Evolutionary conservation across 1,140 invertebrate genomes (phyloP), one percentile per base, ranked within the genome.

Genomic region (Drosophila setifemur): DNA sequence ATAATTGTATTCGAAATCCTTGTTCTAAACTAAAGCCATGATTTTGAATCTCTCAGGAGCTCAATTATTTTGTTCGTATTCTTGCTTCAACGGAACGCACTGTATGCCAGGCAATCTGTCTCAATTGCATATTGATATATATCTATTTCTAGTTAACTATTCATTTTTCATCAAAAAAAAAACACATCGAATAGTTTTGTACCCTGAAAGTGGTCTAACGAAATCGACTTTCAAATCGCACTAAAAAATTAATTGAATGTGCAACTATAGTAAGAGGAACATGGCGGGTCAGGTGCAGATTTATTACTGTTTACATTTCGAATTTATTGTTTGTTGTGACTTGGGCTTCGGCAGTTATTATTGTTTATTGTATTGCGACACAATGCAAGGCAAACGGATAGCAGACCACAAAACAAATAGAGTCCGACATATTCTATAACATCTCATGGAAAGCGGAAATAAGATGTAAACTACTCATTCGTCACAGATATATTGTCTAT

Each of bases 311-410:
- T 61, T 37, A 61, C 63, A 63, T 61, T 64, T 29, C 2, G 12
- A 45, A 64, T 48, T 47, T 64, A 37, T 64, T 7, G 40, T 47
- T 48, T 61, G 57, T 61, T 64, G 42, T 63, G 60, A 44, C 40
- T 47, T 3, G 16, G 25, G 25, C 43, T 44, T 29, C 19, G 19
- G 21, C 29, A 35, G 47, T 29, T 37, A 49, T 14, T 14, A 26
- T 40, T 28, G 40, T 11, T 11, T 47, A 45, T 37, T 28, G 14
- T 57, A 47, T 37, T 61, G 43, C 58, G 40, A 61, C 40, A 64
- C 29, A n/a, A 28, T 28, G 11, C 50, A 31, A 37, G 47, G 47
- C 47, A 33, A 44, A 44, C 50, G 31, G 26, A 29, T 23, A 54
- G 26, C 39, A 9, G 35, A 25, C 11, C 4, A 64, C 23, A 48